phyloP scores from a whole-genome alignment of 2,888 invertebrate genomes.

The Hedya salicella region DNA sequence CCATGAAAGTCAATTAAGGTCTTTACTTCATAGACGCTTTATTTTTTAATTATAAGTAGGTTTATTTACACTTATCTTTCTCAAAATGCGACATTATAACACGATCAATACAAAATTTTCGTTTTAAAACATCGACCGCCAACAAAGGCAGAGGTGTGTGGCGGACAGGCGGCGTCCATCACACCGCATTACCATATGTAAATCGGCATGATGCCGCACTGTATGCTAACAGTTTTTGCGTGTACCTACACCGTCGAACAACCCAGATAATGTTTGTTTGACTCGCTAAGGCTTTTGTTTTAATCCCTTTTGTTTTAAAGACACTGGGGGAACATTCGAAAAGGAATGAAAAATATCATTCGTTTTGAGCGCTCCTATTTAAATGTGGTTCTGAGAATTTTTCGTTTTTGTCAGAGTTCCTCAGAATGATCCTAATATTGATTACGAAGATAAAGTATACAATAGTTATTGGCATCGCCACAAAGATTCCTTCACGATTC shows the following conservation, averaged over 20 bases:
- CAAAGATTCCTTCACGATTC: conserved; percentile 17
- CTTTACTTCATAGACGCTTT: too few species aligned
- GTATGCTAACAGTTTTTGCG: conserved; percentile 72
- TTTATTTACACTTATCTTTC: not conserved
- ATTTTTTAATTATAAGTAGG: too few species aligned
- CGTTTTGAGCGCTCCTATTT: too few species aligned
- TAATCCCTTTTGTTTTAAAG: conserved; percentile 14
- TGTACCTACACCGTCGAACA: conserved; percentile 53
- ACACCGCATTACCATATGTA: conserved; percentile 74
- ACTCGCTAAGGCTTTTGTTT: conserved; percentile 22
- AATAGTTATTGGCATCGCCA: not conserved
- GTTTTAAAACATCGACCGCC: conserved; percentile 53
- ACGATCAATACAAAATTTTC: conserved; percentile 2
- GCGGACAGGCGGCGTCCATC: conserved; percentile 58
- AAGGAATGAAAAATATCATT: not conserved
- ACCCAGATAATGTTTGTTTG: conserved; percentile 31
- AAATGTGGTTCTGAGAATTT: too few species aligned
- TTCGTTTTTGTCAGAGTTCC: not conserved
- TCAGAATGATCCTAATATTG: not conserved
- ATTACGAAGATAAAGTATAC: conserved; percentile 14
- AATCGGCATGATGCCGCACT: conserved; percentile 63
- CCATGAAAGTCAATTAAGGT: too few species aligned
- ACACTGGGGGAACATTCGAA: conserved; percentile 15
- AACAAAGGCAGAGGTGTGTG: conserved; percentile 60
- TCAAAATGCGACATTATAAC: not conserved